phyloP scores from a whole-genome alignment of 2,888 invertebrate species.

The Cyclophora albipunctata region DNA sequence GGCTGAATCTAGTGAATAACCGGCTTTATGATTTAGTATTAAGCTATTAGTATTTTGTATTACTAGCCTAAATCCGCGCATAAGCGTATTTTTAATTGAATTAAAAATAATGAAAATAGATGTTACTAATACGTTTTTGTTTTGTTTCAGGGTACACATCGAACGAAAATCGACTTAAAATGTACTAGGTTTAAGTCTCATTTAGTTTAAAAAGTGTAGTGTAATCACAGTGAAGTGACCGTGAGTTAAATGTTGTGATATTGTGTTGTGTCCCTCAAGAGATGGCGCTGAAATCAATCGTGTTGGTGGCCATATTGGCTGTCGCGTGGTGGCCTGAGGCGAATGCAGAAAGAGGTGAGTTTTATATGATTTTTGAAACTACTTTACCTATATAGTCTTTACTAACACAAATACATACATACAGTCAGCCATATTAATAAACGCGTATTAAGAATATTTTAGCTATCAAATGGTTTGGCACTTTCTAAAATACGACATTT shows the following conservation, averaged over 20 bases:
- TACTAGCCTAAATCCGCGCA: no score
- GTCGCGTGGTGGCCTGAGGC: conserved; percentile 26
- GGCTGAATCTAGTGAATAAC: no score
- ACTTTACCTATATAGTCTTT: no score
- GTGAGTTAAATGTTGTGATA: conserved; percentile 29
- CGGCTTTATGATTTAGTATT: no score
- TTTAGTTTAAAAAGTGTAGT: not conserved
- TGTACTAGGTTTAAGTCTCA: conserved; percentile 23
- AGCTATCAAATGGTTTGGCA: no score
- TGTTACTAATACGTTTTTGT: not conserved
- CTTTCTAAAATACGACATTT: no score
- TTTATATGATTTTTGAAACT: not conserved
- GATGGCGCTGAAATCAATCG: conserved; percentile 36
- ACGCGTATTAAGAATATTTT: no score
- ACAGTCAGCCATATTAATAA: no score
- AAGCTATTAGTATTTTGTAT: no score
- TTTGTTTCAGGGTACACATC: conserved; percentile 26
- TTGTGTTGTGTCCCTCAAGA: conserved; percentile 25
- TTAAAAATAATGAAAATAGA: no score
- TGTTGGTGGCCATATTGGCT: conserved; percentile 29
- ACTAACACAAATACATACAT: no score
- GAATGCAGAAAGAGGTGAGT: conserved; percentile 37
- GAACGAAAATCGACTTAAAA: conserved; percentile 30
- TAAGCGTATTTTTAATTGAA: no score
- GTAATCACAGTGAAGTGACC: conserved; percentile 5